phyloP scores from a whole-genome alignment of 1,140 invertebrate species.

The Cydia strobilella region DNA sequence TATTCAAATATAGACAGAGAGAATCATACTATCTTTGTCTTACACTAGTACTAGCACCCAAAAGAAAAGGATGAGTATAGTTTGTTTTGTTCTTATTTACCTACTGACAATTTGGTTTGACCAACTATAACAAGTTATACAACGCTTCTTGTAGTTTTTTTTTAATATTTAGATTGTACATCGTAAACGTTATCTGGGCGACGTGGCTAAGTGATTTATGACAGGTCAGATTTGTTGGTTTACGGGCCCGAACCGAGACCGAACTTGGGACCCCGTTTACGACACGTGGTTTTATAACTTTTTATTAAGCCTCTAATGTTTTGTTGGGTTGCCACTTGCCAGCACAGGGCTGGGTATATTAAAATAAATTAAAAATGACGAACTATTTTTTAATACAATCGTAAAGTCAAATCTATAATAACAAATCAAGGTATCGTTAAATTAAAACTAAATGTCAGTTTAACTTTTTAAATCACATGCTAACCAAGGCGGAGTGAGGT shows the following conservation, averaged over 20 bases:
- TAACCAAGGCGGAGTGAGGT: conserved; percentile 46
- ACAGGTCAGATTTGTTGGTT: conserved; percentile 79
- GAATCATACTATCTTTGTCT: no score
- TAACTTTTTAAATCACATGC: conserved; percentile 10
- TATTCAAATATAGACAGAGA: no score
- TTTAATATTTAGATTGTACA: conserved; percentile 73
- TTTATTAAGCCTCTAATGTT: conserved; percentile 55
- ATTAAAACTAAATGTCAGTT: conserved; percentile 4
- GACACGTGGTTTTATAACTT: conserved; percentile 65
- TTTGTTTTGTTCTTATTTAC: no score
- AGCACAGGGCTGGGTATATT: conserved; percentile 30
- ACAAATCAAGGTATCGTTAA: neutral
- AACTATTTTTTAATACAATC: neutral
- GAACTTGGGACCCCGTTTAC: conserved; percentile 72
- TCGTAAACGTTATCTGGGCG: conserved; percentile 75
- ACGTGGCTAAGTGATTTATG: conserved; percentile 78
- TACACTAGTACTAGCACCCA: no score
- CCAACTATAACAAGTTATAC: conserved; percentile 38
- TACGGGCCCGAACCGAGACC: conserved; percentile 67
- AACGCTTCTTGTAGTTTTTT: conserved; percentile 49
- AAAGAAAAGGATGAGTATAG: no score
- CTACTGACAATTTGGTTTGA: no score
- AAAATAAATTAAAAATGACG: neutral
- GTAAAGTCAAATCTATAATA: neutral
- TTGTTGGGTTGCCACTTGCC: conserved; percentile 43